Percentiles rank a stretch among this genome's conserved stretches.
Conservation (phyloP, 2,797 vertebrate species). For the Thamnophis elegans region DNA sequence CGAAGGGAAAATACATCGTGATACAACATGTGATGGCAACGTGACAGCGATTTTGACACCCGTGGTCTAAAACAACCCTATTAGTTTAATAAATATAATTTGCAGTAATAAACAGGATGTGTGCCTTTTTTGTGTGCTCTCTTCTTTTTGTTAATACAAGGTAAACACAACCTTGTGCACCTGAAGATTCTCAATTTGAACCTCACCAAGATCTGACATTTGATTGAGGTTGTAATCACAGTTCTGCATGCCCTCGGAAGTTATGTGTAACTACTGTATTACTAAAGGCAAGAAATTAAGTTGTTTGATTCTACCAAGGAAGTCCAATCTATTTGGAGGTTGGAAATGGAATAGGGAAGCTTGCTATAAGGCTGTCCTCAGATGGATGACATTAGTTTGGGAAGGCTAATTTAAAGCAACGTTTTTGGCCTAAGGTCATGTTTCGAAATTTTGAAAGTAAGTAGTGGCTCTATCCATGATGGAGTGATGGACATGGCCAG, state of each 20-base stretch:
- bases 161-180: not conserved
- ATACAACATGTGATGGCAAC: too few relatives aligned
- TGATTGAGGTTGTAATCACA: not conserved
- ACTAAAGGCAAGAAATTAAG: not conserved
- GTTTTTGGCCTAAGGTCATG: not conserved
- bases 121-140: not conserved
- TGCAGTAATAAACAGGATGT: not conserved
- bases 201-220: not conserved
- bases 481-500: not conserved
- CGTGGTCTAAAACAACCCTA: not conserved
- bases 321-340: not conserved
- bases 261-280: not conserved
- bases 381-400: not conserved
- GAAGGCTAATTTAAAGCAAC: not conserved
- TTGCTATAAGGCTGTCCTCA: not conserved
- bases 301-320: not conserved
- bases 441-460: not conserved
- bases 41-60: too few relatives aligned
- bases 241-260: not conserved
- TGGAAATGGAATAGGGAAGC: not conserved
- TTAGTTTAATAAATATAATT: not conserved
- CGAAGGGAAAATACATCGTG: rapidly evolving
- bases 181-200: not conserved
- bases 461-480: not conserved
- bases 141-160: not conserved